Percentiles rank a stretch among this genome's conserved stretches.
phyloP scores from a whole-genome alignment of 2,888 invertebrate species.

The Acanthoscelides obtectus region DNA sequence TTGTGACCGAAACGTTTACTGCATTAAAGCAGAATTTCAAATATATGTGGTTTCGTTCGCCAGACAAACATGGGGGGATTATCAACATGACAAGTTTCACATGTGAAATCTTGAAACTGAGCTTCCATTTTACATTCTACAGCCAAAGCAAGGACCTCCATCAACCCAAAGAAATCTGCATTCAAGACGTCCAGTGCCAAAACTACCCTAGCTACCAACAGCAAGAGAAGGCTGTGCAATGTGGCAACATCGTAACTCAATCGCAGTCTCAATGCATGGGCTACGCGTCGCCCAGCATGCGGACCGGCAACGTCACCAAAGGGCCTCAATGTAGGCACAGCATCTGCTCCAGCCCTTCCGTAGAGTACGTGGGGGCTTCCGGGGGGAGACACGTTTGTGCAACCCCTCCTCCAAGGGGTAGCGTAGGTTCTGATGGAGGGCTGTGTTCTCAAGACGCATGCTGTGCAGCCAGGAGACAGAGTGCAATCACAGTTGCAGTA shows the following conservation, averaged over 20 bases:
- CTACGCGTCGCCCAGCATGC: conserved; percentile 37
- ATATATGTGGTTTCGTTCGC: no score
- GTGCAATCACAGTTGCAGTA: conserved; percentile 37
- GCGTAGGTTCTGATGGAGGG: conserved; percentile 35
- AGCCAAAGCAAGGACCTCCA: conserved; percentile 32
- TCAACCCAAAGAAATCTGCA: conserved; percentile 29
- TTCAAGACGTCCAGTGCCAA: conserved; percentile 46
- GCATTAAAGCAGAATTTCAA: no score
- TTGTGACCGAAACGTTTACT: no score
- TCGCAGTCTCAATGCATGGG: conserved; percentile 30
- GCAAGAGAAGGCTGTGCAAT: conserved; percentile 47
- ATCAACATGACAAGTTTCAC: no score
- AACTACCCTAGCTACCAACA: conserved; percentile 32
- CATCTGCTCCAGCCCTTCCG: conserved; percentile 47
- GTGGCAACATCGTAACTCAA: conserved; percentile 35
- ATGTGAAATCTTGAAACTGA: no score
- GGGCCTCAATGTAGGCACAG: conserved; percentile 44
- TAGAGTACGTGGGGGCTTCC: conserved; percentile 61
- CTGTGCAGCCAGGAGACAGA: conserved; percentile 38
- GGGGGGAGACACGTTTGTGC: conserved; percentile 55
- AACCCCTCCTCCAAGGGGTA: conserved; percentile 44
- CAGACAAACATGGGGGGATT: no score
- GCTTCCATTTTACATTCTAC: not conserved
- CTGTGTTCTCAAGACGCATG: conserved; percentile 38
- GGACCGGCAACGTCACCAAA: conserved; percentile 30